Percentiles rank a stretch among this genome's conserved stretches.
These are phyloP conservation scores for Centroberyx gerrardi DNA, from an alignment of 2,797 vertebrate genomes.

Conservation along the genomic window DNA sequence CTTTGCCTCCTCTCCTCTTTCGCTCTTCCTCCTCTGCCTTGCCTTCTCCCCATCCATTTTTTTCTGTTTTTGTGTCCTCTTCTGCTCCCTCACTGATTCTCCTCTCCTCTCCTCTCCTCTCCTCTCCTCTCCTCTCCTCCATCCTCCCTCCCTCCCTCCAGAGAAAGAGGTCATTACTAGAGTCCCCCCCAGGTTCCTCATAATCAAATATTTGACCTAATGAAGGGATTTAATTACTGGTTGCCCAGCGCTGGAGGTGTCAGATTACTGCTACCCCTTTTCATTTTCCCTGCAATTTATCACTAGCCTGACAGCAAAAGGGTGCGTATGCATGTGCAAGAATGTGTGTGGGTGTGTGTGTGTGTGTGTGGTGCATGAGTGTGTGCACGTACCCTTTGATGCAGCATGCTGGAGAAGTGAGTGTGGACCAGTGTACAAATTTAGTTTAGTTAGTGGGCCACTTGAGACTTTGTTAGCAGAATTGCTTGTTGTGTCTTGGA, in stretches of 20 bases:
- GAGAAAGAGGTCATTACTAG: conserved; percentile 70
- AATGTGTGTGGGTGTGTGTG: conserved; percentile 8
- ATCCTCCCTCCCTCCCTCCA: conserved; percentile 22
- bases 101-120: not conserved
- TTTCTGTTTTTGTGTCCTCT: not conserved
- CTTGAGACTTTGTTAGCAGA: conserved; percentile 59
- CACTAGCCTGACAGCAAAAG: conserved; percentile 75
- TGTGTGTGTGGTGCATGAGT: not conserved
- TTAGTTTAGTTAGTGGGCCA: conserved; percentile 55
- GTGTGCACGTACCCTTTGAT: conserved; percentile 64
- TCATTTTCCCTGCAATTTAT: conserved; percentile 83
- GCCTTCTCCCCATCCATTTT: too few relatives aligned
- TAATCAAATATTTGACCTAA: conserved; percentile 86
- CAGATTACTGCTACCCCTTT: conserved; percentile 76
- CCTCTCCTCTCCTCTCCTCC: conserved; percentile 5
- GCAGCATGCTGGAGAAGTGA: conserved; percentile 59
- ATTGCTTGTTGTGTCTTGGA: conserved; percentile 34
- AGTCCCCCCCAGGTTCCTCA: conserved; percentile 66
- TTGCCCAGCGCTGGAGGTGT: conserved; percentile 75
- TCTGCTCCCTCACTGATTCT: not conserved
- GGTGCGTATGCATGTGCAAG: conserved; percentile 44
- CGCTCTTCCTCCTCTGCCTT: too few relatives aligned
- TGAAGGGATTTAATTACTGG: conserved; percentile 86
- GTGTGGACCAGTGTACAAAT: conserved; percentile 71
- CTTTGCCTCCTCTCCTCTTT: too few relatives aligned